phyloP scores from a whole-genome alignment of 2,888 invertebrate species.

The Yponomeuta malinellus region DNA sequence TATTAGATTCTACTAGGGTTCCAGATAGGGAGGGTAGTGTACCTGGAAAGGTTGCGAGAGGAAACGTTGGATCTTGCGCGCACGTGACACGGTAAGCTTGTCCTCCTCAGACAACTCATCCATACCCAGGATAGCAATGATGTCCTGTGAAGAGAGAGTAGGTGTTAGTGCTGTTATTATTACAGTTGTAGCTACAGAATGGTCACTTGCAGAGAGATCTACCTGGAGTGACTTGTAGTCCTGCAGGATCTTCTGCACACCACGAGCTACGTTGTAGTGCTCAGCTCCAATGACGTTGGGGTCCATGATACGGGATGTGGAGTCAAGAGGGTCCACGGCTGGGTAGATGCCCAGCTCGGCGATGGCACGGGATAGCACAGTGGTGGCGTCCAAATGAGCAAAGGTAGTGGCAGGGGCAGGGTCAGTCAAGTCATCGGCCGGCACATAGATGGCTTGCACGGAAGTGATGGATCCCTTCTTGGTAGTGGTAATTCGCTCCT shows the following conservation, averaged over 20 bases:
- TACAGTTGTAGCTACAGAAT: background rate
- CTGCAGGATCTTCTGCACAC: constrained; percentile 94
- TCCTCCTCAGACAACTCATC: constrained; percentile 92
- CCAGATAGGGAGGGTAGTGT: background rate
- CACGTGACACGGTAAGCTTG: constrained; percentile 87
- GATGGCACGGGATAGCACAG: constrained; percentile 94
- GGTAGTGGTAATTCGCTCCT: constrained; percentile 96
- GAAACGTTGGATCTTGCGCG: constrained; percentile 91
- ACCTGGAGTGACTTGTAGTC: constrained; percentile 83
- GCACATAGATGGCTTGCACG: constrained; percentile 93
- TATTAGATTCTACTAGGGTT: background rate
- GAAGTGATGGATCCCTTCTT: constrained; percentile 93
- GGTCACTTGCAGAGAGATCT: background rate
- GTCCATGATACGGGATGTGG: constrained; percentile 96
- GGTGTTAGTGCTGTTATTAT: background rate
- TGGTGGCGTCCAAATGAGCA: constrained; percentile 97
- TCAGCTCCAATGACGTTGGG: constrained; percentile 92
- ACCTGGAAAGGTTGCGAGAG: constrained; percentile 89
- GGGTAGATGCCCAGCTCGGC: constrained; percentile 96
- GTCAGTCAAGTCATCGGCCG: constrained; percentile 97
- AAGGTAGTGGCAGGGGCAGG: constrained; percentile 97
- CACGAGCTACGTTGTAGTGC: constrained; percentile 93
- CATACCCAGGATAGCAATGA: constrained; percentile 92
- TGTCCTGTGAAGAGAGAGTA: constrained; percentile 76
- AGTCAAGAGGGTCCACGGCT: constrained; percentile 97